Percentiles rank a stretch among this genome's conserved stretches.
phyloP scores from a whole-genome alignment of 2,113 vertebrate genomes.

The Ammodytes dubius region DNA sequence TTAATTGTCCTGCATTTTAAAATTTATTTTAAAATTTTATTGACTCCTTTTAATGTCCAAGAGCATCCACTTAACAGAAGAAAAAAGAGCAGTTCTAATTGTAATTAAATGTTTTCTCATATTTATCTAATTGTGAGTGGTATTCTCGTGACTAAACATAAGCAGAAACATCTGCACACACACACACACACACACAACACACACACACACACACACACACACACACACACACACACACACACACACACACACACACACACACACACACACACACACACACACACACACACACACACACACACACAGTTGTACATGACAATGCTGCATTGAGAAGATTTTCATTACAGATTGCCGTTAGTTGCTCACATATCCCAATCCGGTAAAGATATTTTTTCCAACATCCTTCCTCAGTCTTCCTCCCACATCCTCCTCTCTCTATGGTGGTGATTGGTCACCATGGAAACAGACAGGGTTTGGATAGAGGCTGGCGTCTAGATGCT shows the following conservation, averaged over 20 bases:
- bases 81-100: constrained; percentile 18
- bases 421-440: constrained; percentile 60
- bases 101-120: constrained; percentile 8
- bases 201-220: too few relatives aligned
- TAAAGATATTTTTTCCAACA: constrained; percentile 47
- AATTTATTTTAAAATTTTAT: neutral
- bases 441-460: constrained; percentile 78
- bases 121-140: constrained; percentile 9
- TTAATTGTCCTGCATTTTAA: neutral
- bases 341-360: constrained; percentile 34
- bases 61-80: neutral
- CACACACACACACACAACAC: neutral
- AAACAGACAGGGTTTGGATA: constrained; percentile 77
- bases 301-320: neutral
- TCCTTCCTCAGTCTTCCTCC: constrained; percentile 50
- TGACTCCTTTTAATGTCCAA: neutral
- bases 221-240: too few relatives aligned
- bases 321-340: constrained; percentile 18
- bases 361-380: constrained; percentile 53
- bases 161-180: too few relatives aligned
- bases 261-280: neutral
- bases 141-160: constrained; percentile 3
- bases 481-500: constrained; percentile 65
- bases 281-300: constrained; percentile 9
- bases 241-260: too few relatives aligned